phyloP scores from a whole-genome alignment of 2,113 vertebrate genomes.

The Phasianus colchicus region DNA sequence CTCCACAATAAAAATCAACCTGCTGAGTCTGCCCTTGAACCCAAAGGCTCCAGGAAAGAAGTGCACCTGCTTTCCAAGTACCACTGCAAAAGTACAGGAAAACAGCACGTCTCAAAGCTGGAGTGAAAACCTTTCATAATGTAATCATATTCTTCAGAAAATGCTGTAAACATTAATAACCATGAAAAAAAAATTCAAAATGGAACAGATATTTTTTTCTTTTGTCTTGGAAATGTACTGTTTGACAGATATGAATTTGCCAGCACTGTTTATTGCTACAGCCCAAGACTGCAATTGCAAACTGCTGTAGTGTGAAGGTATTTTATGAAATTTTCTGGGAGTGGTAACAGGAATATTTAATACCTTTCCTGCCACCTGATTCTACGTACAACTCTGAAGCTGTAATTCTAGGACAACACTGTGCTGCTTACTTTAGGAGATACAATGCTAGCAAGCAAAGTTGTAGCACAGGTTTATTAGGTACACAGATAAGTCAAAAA shows the following conservation, averaged over 20 bases:
- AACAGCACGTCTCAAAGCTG: neutral
- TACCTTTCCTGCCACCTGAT: neutral
- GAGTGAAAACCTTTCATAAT: neutral
- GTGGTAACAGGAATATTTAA: neutral
- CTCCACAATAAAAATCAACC: neutral
- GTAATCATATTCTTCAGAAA: neutral
- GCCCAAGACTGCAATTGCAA: neutral
- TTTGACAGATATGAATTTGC: neutral
- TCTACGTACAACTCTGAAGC: neutral
- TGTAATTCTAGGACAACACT: neutral
- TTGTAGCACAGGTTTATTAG: neutral
- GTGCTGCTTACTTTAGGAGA: neutral
- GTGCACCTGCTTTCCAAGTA: neutral
- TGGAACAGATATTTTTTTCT: neutral
- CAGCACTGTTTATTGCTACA: neutral
- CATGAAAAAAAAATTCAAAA: neutral
- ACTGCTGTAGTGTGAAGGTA: neutral
- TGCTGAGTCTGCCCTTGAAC: neutral
- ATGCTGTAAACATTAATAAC: neutral
- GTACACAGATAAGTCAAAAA: neutral
- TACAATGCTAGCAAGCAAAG: neutral
- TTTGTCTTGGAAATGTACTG: neutral
- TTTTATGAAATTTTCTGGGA: neutral
- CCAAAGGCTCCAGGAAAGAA: neutral
- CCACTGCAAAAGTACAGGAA: neutral